Evolutionary conservation across 1,140 invertebrate genomes (phyloP).

Genomic region (Bombus waltoni): DNA sequence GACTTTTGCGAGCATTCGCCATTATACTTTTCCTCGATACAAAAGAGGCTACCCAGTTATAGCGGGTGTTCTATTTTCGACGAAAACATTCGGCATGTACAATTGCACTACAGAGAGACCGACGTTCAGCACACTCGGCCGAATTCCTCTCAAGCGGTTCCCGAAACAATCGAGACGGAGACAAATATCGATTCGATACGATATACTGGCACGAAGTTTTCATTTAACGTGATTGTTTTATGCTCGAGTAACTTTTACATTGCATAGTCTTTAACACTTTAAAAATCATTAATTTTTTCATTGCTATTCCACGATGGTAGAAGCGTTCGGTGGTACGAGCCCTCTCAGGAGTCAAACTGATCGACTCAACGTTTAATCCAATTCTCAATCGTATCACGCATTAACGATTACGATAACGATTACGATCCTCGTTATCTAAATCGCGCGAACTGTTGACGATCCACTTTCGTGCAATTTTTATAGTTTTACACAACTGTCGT

Average conservation of each 20-base stretch:
- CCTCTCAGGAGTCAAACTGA: not conserved
- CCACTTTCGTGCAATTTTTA: too few species aligned
- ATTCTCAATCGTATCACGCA: too few species aligned
- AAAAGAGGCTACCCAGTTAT: conserved; percentile 28
- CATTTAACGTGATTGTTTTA: not conserved
- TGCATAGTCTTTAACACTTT: not conserved
- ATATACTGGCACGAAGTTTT: not conserved
- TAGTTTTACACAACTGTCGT: too few species aligned
- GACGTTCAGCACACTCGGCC: not conserved
- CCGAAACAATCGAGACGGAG: not conserved
- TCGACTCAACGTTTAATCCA: not conserved
- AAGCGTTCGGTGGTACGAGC: too few species aligned
- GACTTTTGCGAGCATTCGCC: conserved; percentile 39
- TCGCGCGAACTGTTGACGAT: too few species aligned
- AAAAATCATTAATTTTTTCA: not conserved
- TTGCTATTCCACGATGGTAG: too few species aligned
- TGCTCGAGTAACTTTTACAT: not conserved
- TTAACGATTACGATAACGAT: too few species aligned
- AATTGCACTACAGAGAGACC: not conserved
- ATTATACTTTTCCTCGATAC: conserved; percentile 53
- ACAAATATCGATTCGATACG: not conserved
- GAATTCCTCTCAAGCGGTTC: conserved; percentile 14
- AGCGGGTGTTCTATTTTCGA: not conserved
- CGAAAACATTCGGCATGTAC: conserved; percentile 12
- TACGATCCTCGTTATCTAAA: too few species aligned